phyloP scores from a whole-genome alignment of 2,888 invertebrate species.

The Xestia ashworthii region DNA sequence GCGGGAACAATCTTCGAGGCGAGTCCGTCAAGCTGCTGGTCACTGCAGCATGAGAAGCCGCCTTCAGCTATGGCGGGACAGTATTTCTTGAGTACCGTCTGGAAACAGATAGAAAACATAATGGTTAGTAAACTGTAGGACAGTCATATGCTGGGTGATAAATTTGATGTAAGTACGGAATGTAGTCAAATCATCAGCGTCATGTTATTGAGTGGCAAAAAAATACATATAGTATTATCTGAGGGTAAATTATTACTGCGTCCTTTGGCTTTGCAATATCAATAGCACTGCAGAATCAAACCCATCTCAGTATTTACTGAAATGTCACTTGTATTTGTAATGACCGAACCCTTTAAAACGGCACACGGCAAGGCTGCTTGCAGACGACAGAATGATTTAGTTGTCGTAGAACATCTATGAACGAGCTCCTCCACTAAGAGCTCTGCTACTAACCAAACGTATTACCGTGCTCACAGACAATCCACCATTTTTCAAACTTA shows the following conservation, averaged over 20 bases:
- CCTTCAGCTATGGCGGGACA: constrained; percentile 91
- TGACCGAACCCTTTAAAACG: not conserved
- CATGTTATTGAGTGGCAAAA: not conserved
- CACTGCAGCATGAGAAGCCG: constrained; percentile 92
- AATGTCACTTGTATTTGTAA: not conserved
- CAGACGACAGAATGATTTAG: not conserved
- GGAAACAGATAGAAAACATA: constrained; percentile 61
- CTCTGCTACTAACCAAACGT: not conserved
- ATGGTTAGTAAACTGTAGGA: not conserved
- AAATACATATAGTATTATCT: too few relatives aligned
- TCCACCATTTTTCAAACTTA: not conserved
- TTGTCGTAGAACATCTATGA: not conserved
- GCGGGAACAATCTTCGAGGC: constrained; percentile 91
- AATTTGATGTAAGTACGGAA: not conserved
- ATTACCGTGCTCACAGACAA: not conserved
- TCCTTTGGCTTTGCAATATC: not conserved
- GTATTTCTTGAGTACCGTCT: constrained; percentile 91
- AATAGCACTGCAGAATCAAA: not conserved
- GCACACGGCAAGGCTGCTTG: not conserved
- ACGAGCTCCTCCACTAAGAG: not conserved
- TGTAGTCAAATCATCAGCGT: not conserved
- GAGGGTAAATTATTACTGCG: too few relatives aligned
- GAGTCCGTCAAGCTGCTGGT: constrained; percentile 91
- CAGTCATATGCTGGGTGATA: not conserved
- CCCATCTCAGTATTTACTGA: not conserved